These are phyloP conservation scores for Bos javanicus DNA, from an alignment of 2,113 vertebrate species.

Conservation along the genomic window DNA sequence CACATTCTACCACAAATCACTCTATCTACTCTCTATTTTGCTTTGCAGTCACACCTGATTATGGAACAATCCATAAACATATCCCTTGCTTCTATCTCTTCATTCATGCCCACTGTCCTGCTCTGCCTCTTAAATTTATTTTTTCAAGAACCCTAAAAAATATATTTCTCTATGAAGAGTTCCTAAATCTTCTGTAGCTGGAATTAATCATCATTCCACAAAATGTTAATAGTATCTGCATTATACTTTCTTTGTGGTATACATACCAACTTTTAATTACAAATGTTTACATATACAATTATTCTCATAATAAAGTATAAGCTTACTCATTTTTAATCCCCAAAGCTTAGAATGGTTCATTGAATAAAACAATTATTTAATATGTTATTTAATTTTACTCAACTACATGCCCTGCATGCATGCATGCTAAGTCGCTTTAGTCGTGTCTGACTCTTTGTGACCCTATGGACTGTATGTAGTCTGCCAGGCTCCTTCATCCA, in stretches of 20 bases:
- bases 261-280: background rate
- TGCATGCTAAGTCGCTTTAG: background rate
- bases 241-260: background rate
- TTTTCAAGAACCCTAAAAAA: background rate
- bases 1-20: background rate
- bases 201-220: background rate
- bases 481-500: background rate
- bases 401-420: background rate
- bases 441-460: background rate
- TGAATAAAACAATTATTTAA: background rate
- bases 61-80: background rate
- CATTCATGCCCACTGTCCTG: background rate
- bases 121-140: background rate
- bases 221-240: background rate
- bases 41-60: background rate
- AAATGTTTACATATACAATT: background rate
- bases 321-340: background rate
- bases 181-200: background rate
- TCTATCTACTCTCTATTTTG: background rate
- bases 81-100: background rate
- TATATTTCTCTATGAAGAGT: background rate
- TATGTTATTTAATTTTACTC: background rate
- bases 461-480: background rate
- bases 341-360: background rate
- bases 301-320: background rate